Evolutionary conservation across 2,888 invertebrate genomes (phyloP).

Genomic region (Cistogaster globosa): DNA sequence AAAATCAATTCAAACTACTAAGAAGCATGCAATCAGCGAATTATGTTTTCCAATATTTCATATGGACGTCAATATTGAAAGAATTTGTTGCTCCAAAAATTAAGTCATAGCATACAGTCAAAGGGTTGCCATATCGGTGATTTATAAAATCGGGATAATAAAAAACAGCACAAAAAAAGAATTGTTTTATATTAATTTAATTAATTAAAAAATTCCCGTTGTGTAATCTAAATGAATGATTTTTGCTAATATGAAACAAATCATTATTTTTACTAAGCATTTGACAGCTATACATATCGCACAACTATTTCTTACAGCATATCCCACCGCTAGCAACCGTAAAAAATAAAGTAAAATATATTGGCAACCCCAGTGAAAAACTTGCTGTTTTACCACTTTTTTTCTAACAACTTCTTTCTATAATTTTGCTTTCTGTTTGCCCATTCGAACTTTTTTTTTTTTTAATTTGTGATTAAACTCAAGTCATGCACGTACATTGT

Average conservation of each 20-base stretch:
- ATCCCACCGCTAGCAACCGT: no score
- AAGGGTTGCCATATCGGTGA: constrained; percentile 15
- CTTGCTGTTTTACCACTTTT: constrained; percentile 23
- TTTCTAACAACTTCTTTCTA: constrained; percentile 7
- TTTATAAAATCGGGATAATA: no score
- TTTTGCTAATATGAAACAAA: no score
- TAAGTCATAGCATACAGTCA: constrained; percentile 11
- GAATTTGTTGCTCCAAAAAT: constrained; percentile 1
- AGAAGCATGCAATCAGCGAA: constrained; percentile 28
- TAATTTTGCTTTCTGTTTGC: constrained; percentile 35
- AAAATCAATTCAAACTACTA: constrained; percentile 20
- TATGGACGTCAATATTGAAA: constrained; percentile 16
- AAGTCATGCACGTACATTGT: constrained; percentile 24
- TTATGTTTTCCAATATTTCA: constrained; percentile 23
- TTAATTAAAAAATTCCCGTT: no score
- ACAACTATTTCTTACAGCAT: no score
- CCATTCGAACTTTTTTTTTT: neutral
- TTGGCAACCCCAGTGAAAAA: constrained; percentile 9
- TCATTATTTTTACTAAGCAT: no score
- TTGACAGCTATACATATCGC: no score
- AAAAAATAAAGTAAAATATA: neutral
- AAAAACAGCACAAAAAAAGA: no score
- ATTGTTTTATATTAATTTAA: no score
- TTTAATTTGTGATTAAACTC: constrained; percentile 28
- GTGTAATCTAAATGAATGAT: no score